These are phyloP conservation scores for Philonicus albiceps DNA, from an alignment of 2,888 invertebrate genomes.

Conservation along the genomic window DNA sequence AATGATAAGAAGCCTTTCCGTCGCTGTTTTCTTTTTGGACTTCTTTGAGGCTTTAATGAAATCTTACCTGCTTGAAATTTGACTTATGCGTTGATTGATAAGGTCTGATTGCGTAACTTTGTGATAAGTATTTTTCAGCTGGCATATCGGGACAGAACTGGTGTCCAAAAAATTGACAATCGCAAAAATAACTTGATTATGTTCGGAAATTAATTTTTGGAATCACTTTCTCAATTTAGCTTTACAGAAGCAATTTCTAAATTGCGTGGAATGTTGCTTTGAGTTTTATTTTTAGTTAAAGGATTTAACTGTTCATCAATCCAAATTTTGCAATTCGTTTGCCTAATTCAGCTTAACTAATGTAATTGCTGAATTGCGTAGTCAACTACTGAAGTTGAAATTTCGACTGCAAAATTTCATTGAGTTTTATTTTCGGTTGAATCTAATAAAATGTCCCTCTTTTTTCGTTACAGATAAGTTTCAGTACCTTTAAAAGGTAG, in stretches of 20 bases:
- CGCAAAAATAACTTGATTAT: neutral
- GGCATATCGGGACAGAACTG: neutral
- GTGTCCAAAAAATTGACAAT: neutral
- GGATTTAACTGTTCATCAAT: neutral
- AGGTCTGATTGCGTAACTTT: neutral
- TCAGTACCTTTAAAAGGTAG: constrained; percentile 44
- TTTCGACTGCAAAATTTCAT: neutral
- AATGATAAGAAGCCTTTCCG: neutral
- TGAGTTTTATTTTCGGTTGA: neutral
- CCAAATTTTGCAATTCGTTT: neutral
- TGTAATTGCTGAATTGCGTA: neutral
- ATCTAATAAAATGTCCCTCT: neutral
- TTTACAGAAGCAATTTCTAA: neutral
- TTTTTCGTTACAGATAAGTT: constrained; percentile 41
- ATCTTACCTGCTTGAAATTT: neutral
- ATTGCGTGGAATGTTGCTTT: neutral
- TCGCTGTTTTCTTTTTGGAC: neutral
- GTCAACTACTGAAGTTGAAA: neutral
- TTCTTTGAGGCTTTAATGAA: neutral
- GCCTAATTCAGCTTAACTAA: neutral
- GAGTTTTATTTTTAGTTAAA: neutral
- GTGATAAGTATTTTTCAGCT: neutral
- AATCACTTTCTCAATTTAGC: too few species aligned
- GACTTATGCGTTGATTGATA: neutral
- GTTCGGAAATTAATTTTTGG: neutral